Percentiles rank a stretch among this genome's conserved stretches.
These are phyloP conservation scores for Melanerpes aurifrons DNA, from an alignment of 2,113 vertebrate species.

Conservation along the genomic window DNA sequence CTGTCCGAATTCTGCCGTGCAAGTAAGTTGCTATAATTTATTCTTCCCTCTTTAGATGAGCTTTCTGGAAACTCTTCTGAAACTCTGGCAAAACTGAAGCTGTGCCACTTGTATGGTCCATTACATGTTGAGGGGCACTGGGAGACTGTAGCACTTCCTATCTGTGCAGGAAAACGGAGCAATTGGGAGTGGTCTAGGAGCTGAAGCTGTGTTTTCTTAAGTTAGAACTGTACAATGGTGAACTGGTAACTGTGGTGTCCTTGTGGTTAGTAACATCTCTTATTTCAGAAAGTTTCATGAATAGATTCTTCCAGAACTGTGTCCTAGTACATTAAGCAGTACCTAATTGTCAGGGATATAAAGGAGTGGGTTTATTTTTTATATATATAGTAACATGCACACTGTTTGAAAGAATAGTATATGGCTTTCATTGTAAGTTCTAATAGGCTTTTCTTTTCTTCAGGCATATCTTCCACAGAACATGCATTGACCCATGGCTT, in stretches of 20 bases:
- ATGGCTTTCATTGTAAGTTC: not conserved
- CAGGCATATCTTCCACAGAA: conserved; percentile 85
- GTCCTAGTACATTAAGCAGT: not conserved
- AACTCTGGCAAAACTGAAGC: not conserved
- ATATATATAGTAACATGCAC: not conserved
- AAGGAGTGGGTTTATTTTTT: not conserved
- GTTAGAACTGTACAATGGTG: not conserved
- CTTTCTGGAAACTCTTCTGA: not conserved
- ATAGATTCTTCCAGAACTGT: not conserved
- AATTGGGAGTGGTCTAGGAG: not conserved
- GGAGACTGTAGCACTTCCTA: not conserved
- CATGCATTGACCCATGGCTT: conserved; percentile 85
- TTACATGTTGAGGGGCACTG: not conserved
- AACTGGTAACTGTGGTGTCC: not conserved
- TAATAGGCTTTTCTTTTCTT: conserved; percentile 63
- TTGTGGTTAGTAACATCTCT: not conserved
- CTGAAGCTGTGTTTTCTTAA: not conserved
- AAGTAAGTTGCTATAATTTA: conserved; percentile 72
- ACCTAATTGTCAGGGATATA: not conserved
- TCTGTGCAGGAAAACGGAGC: not conserved
- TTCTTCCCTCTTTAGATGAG: not conserved
- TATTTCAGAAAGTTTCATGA: not conserved
- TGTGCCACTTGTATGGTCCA: not conserved
- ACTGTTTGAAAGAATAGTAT: not conserved
- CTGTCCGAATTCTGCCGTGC: conserved; percentile 84